Base-by-base conservation (phyloP, 2,113 vertebrate genomes). In the Myrmecobius fasciatus region DNA sequence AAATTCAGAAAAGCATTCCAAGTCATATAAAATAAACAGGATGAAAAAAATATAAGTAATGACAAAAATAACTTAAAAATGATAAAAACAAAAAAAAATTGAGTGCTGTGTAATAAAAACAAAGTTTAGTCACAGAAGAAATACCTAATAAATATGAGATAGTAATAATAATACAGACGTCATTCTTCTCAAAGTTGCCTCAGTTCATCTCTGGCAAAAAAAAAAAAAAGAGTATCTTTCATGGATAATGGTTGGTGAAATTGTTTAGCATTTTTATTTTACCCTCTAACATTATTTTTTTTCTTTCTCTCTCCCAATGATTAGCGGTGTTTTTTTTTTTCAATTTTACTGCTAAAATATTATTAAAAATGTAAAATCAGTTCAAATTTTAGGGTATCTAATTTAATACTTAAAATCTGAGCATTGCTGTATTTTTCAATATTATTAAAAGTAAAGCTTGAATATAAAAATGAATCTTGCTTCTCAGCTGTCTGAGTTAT, bases 341-440 rank as follows among this genome's bases (percentile, higher is more conserved):
- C 94, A 97, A 93, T 96, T 97, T 97, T 95, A 92, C 92, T 97
- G 75, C 92, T 96, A 97, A 98, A 96, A 95, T 97, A 96, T 94
- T 98, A 91, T 96, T 46, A 36, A 96, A 93, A 53, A 47, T 75
- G 0, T 60, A 97, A 98, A 97, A 97, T 97, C 94, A 97, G 60
- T 95, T 98, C 28, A 91, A 97, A 53, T 97, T 97, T 97, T 96
- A 98, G 91, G 47, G 8, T 92, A 43, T 96, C 11, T 95, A 96
- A 95, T 96, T 95, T 91, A 52, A 89, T 94, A 43, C 1, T 92
- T 95, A 67, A 93, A 95, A 96, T 91, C 92, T 0, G 2, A 96
- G 91, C 92, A 91, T 91, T 96, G 2, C 2, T 47, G 89, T 31
- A 97, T 96, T 96, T 96, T 96, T 54, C 17, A 93, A 95, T 95